Base-by-base conservation (phyloP, 2,888 invertebrate genomes). In the Cremastinae sp. region DNA sequence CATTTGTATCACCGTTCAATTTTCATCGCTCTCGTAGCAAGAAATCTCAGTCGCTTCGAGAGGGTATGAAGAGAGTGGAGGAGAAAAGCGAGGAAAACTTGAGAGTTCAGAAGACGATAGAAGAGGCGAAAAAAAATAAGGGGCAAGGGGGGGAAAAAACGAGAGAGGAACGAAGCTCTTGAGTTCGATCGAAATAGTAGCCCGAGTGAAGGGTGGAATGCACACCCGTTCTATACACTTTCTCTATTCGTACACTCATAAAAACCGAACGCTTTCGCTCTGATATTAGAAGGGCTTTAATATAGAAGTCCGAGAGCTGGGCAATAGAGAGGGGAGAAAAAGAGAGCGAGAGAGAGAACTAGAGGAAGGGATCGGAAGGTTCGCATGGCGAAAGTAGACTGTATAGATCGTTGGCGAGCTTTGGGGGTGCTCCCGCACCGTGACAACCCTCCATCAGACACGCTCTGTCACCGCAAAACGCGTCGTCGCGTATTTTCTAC, bases 401-500 rank as follows among this genome's bases (percentile, higher is more conserved):
- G 49, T 74, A 71, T 61, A 64, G 68, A 65, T 20, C 72, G 72
- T 61, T 53, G 58, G 58, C 43, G 61, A 75, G 73, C 55, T 58
- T 62, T 56, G 45, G 85, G 87, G 85, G 86, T 86, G 86, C 83
- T 86, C 82, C 85, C 83, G 80, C 80, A 86, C 84, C 87, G 85
- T 87, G 87, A 87, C 88, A 86, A 87, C 87, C 87, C 88, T 88
- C 87, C 87, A 88, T 88, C 87, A 85, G 88, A 88, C 87, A 88
- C 86, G 88, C 87, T 88, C 87, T 86, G 87, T 87, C 88, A 87
- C 88, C 87, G 87, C 86, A 86, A 76, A 70, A 62, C 76, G 74
- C 73, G 75, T 76, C 75, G 72, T 76, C 75, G 75, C 72, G 68
- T 72, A n/a, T 61, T 45, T 62, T 45, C 61, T 62, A 35, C 70